Evolutionary conservation across 2,797 vertebrate genomes (phyloP).

Genomic region (Rhinogobio ventralis): DNA sequence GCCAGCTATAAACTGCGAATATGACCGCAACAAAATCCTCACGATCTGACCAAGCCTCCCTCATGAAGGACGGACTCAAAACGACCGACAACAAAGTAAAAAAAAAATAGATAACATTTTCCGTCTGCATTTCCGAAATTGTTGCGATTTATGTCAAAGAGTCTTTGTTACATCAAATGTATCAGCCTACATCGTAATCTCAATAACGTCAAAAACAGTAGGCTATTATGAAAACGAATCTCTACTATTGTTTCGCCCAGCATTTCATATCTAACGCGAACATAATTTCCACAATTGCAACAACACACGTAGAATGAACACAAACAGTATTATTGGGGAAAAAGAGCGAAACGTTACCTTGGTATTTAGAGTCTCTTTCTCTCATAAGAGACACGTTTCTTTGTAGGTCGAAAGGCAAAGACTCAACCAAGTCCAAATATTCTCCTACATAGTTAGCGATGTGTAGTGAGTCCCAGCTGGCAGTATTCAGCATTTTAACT

Average conservation of each 20-base stretch:
- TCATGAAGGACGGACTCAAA: not conserved
- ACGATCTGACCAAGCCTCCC: not conserved
- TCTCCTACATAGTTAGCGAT: conserved; percentile 95
- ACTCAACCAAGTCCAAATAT: conserved; percentile 97
- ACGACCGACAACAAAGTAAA: conserved; percentile 44
- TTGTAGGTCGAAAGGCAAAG: conserved; percentile 95
- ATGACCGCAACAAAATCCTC: not conserved
- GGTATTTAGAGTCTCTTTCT: conserved; percentile 98
- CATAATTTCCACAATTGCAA: not conserved
- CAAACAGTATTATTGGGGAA: not conserved
- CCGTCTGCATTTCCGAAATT: not conserved
- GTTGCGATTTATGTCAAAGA: too few relatives aligned
- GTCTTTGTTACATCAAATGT: conserved; percentile 20
- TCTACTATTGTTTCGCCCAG: conserved; percentile 12
- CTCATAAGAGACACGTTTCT: conserved; percentile 97
- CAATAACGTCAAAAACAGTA: not conserved
- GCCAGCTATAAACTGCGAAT: not conserved
- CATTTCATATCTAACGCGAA: conserved; percentile 10
- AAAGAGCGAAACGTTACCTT: conserved; percentile 80
- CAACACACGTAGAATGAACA: not conserved
- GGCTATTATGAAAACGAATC: not conserved
- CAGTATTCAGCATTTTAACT: conserved; percentile 91
- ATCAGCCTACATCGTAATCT: not conserved
- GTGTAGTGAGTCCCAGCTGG: conserved; percentile 90
- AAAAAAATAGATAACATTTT: not conserved